These are phyloP conservation scores for Reticulitermes speratus DNA, from an alignment of 1,140 invertebrate genomes.

Conservation along the genomic window DNA sequence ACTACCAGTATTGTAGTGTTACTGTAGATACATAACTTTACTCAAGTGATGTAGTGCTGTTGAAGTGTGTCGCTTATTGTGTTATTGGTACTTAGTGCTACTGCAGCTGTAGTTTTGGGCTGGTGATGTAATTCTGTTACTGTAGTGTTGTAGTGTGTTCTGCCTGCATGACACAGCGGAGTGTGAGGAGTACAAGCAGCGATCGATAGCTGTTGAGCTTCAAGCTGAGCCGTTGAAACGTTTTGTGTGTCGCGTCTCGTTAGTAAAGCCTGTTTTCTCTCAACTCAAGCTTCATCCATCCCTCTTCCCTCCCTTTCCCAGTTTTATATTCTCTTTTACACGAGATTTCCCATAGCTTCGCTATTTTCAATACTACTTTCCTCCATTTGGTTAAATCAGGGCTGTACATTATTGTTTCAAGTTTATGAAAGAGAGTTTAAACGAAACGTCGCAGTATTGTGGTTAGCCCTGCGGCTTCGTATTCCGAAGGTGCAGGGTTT, in stretches of 20 bases:
- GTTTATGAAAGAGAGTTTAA: too few relatives aligned
- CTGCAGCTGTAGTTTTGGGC: neutral
- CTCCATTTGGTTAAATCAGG: neutral
- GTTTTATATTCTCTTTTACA: constrained; percentile 13
- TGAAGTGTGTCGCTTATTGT: neutral
- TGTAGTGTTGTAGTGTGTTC: neutral
- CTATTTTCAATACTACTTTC: neutral
- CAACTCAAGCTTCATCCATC: neutral
- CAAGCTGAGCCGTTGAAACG: constrained; percentile 13
- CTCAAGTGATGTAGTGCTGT: neutral
- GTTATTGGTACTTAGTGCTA: neutral
- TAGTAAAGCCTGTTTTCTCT: neutral
- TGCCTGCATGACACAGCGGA: neutral
- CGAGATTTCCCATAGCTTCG: neutral
- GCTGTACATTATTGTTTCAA: neutral
- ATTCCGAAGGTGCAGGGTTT: too few relatives aligned
- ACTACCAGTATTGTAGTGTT: neutral
- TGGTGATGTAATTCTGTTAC: neutral
- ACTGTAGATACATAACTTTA: neutral
- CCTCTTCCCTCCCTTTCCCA: neutral
- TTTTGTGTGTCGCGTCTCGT: constrained; percentile 14
- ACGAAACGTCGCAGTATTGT: too few relatives aligned
- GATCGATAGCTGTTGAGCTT: constrained; percentile 15
- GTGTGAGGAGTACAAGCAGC: neutral
- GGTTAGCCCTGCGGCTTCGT: too few relatives aligned